A percentile compares a stretch with the other conserved stretches of the same genome.
phyloP scores from a whole-genome alignment of 2,797 vertebrate genomes.

The Brachymystax lenok region DNA sequence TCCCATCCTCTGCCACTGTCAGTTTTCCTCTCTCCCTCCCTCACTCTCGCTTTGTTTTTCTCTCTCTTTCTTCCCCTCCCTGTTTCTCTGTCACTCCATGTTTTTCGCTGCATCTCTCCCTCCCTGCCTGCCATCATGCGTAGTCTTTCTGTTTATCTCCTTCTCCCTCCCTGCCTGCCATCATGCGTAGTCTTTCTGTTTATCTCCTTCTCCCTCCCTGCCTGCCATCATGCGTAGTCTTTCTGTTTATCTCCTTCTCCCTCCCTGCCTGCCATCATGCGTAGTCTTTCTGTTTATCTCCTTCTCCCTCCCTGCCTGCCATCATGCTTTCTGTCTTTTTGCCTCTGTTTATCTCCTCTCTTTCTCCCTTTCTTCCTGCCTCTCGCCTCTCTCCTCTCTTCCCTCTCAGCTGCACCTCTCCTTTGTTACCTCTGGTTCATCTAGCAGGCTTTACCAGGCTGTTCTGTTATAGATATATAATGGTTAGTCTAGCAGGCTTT shows the following conservation, averaged over 20 bases:
- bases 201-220: conserved; percentile 47
- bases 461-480: conserved; percentile 13
- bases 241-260: neutral
- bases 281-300: too few relatives aligned
- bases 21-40: conserved; percentile 19
- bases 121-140: neutral
- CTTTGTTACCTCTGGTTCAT: conserved; percentile 65
- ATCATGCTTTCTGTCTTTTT: neutral
- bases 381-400: neutral
- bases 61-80: conserved; percentile 24
- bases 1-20: neutral
- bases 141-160: neutral
- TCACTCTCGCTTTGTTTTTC: conserved; percentile 38
- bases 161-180: neutral
- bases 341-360: conserved; percentile 10
- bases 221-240: neutral
- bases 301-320: conserved; percentile 42
- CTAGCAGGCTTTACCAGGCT: conserved; percentile 30
- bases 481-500: too few relatives aligned
- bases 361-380: conserved; percentile 37
- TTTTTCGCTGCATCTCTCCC: neutral
- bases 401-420: conserved; percentile 46
- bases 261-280: neutral
- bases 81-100: conserved; percentile 1
- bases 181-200: conserved; percentile 8